These are phyloP conservation scores for Puntigrus tetrazona DNA, from an alignment of 2,113 vertebrate species.

Conservation along the genomic window DNA sequence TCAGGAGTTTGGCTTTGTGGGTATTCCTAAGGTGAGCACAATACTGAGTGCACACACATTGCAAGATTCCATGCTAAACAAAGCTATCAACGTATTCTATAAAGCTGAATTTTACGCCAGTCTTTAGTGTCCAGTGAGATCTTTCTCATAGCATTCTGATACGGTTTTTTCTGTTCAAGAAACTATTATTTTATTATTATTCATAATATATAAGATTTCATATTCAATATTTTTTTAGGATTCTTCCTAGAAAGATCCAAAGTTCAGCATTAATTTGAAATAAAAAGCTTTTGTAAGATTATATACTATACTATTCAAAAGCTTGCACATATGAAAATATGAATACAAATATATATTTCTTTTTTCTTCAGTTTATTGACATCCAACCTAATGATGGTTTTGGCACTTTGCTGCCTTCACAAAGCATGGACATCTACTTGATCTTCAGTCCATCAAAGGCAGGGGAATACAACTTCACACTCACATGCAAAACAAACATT, in stretches of 20 bases:
- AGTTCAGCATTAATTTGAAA: no score
- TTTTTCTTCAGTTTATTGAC: slow-evolving; percentile 80
- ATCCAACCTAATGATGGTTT: slow-evolving; percentile 89
- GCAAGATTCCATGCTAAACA: not conserved
- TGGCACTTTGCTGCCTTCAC: slow-evolving; percentile 85
- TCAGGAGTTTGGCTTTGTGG: slow-evolving; percentile 89
- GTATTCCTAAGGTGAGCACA: slow-evolving; percentile 81
- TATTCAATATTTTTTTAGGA: no score
- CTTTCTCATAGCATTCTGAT: no score
- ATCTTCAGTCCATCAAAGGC: slow-evolving; percentile 84
- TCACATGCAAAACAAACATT: slow-evolving; percentile 84
- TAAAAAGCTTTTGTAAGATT: no score
- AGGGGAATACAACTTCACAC: slow-evolving; percentile 81
- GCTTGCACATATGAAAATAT: not conserved
- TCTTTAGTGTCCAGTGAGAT: no score
- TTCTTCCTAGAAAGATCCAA: no score
- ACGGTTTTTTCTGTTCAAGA: no score
- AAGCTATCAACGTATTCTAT: not conserved
- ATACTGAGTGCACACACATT: not conserved
- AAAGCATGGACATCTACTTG: slow-evolving; percentile 81
- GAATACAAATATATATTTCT: slow-evolving; percentile 19
- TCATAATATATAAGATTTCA: no score
- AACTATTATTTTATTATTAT: no score
- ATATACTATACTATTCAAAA: no score
- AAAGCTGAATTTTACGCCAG: no score